A percentile compares a stretch with the other conserved stretches of the same genome.
Evolutionary conservation across 2,113 vertebrate genomes (phyloP).

Genomic region (Coptodon rendalli): DNA sequence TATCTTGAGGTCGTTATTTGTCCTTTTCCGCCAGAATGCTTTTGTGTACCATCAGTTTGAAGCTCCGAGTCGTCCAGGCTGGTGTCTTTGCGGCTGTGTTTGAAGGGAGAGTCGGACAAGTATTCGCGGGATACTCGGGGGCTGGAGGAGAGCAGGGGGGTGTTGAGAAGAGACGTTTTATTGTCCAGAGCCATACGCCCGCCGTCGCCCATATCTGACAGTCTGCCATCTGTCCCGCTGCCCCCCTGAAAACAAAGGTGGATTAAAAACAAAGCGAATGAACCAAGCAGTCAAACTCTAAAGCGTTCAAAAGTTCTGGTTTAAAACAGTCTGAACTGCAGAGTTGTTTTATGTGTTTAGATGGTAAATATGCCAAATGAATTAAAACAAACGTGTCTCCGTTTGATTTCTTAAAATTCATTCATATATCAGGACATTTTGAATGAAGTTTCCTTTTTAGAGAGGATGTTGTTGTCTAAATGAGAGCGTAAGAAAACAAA

Average conservation of each 20-base stretch:
- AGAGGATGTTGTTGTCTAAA: not conserved
- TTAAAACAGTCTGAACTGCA: not conserved
- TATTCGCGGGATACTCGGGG: constrained; percentile 83
- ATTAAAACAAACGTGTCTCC: not conserved
- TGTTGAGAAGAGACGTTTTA: constrained; percentile 89
- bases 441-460: not conserved
- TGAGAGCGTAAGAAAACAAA: not conserved
- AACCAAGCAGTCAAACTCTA: not conserved
- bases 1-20: not conserved
- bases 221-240: constrained; percentile 72
- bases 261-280: not conserved
- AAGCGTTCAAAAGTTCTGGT: not conserved
- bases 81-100: constrained; percentile 86
- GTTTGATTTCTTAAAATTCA: not conserved
- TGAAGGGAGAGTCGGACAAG: constrained; percentile 82
- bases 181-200: constrained; percentile 88
- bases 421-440: not conserved
- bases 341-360: not conserved
- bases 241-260: constrained; percentile 56
- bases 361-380: not conserved
- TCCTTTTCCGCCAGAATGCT: not conserved
- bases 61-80: constrained; percentile 76
- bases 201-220: constrained; percentile 72
- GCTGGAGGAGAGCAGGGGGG: constrained; percentile 82
- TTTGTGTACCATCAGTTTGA: constrained; percentile 46